Conservation (phyloP, 2,888 invertebrate species). For the Esperia sulphurella region DNA sequence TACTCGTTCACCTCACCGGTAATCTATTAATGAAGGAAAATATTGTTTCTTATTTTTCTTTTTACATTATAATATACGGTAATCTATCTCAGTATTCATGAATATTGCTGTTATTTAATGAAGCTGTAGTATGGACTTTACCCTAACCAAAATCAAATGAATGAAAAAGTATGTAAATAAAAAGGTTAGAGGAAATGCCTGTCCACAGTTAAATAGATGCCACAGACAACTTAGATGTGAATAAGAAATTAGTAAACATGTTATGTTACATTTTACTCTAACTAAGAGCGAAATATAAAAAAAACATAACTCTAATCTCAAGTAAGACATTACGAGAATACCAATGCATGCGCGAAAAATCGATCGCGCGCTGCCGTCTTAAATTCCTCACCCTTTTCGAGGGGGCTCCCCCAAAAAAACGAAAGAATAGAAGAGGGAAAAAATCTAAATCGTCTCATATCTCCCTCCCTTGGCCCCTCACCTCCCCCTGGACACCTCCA, state of each 20-base stretch:
- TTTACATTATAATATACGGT: constrained; percentile 5
- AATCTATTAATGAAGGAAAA: constrained; percentile 74
- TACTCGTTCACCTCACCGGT: constrained; percentile 47
- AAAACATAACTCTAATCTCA: constrained; percentile 74
- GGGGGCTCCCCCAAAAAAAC: constrained; percentile 79
- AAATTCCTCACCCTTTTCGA: constrained; percentile 79
- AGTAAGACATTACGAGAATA: constrained; percentile 79
- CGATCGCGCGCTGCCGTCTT: constrained; percentile 74
- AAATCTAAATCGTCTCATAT: constrained; percentile 80
- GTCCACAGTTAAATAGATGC: not conserved
- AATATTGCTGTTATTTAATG: not conserved
- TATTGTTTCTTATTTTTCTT: constrained; percentile 36
- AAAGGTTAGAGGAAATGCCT: no score
- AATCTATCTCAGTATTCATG: not conserved
- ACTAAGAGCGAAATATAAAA: constrained; percentile 6
- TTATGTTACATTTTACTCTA: constrained; percentile 1
- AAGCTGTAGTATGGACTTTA: not conserved
- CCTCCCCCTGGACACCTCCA: constrained; percentile 67
- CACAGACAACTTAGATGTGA: not conserved
- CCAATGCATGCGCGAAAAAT: constrained; percentile 79
- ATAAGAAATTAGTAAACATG: no score
- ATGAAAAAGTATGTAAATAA: no score
- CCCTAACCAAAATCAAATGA: no score
- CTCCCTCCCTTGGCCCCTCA: constrained; percentile 50
- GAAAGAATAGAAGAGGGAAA: constrained; percentile 79